These are phyloP conservation scores for Athalia rosae DNA, from an alignment of 2,888 invertebrate species.

Conservation along the genomic window DNA sequence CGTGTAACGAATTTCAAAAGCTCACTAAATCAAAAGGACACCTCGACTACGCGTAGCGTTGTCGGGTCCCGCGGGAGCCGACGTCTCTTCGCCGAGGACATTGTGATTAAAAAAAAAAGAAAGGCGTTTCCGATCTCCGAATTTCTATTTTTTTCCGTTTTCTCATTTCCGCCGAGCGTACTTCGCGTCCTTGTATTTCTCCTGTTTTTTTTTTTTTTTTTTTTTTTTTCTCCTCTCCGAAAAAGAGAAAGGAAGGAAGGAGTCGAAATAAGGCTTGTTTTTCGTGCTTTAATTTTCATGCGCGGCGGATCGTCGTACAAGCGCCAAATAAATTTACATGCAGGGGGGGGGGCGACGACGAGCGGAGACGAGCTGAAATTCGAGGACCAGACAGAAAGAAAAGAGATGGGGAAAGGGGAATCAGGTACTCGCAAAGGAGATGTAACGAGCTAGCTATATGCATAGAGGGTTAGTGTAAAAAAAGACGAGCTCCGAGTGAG, in stretches of 20 bases:
- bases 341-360: neutral
- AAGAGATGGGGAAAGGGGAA: neutral
- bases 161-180: neutral
- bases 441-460: neutral
- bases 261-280: conserved; percentile 26
- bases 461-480: conserved; percentile 20
- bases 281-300: neutral
- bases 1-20: no score
- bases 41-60: no score
- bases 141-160: neutral
- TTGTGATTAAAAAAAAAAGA: no score
- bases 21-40: no score
- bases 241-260: neutral
- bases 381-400: neutral
- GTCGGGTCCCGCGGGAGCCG: no score
- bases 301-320: conserved; percentile 19
- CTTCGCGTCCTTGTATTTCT: no score
- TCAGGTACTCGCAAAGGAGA: neutral
- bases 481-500: conserved; percentile 25
- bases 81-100: no score
- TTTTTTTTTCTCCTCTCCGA: no score
- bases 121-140: neutral
- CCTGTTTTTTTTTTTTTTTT: no score
- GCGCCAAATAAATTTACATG: conserved; percentile 28
- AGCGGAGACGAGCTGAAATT: conserved; percentile 2